Conservation (phyloP, 2,888 invertebrate species). For the Stenolophus ochropezus region DNA sequence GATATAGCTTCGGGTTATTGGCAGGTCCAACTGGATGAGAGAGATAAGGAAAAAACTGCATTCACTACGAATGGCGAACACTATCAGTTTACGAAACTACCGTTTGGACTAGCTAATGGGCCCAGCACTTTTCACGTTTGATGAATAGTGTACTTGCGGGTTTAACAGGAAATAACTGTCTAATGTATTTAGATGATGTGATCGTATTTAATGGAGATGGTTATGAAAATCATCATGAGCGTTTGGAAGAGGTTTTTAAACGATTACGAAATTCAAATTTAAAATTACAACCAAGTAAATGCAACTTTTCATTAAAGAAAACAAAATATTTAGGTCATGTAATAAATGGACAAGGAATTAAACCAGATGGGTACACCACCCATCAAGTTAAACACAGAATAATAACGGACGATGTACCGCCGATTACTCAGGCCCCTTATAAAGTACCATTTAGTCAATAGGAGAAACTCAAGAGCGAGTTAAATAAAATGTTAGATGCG, state of each 20-base stretch:
- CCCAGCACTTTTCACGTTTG: too few species aligned
- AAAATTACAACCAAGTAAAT: neutral
- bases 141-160: neutral
- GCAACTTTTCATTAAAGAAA: neutral
- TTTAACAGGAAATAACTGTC: too few species aligned
- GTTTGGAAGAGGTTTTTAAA: neutral
- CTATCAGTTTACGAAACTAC: too few species aligned
- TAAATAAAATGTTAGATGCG: neutral
- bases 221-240: neutral
- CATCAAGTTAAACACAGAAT: neutral
- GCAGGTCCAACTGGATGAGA: neutral
- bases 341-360: neutral
- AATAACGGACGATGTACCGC: neutral
- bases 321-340: neutral
- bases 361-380: neutral
- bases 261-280: neutral
- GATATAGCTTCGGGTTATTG: neutral
- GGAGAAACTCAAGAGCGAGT: neutral
- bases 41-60: neutral
- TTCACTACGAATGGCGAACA: too few species aligned
- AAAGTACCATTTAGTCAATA: neutral
- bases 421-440: neutral
- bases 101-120: too few species aligned
- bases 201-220: neutral
- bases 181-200: neutral